A percentile compares a stretch with the other conserved stretches of the same genome.
phyloP scores from a whole-genome alignment of 2,797 vertebrate species.

The Rhinogobio ventralis region DNA sequence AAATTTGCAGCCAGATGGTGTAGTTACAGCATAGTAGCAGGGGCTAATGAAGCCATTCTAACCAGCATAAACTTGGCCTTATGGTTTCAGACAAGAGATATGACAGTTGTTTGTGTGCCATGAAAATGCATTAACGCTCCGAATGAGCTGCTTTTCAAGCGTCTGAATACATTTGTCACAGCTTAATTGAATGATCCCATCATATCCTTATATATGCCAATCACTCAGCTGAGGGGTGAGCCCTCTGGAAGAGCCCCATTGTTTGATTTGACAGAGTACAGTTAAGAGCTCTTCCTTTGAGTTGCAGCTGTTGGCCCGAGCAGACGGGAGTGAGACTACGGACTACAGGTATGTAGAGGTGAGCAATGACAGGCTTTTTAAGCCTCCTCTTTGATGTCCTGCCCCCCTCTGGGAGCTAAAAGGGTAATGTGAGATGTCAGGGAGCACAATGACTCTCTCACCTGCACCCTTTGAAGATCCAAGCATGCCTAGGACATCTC shows the following conservation, averaged over 20 bases:
- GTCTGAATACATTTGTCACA: slow-evolving; percentile 32
- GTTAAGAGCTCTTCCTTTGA: slow-evolving; percentile 55
- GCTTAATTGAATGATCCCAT: slow-evolving; percentile 40
- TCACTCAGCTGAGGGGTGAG: slow-evolving; percentile 50
- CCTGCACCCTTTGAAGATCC: slow-evolving; percentile 84
- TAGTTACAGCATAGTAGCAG: not conserved
- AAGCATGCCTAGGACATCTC: slow-evolving; percentile 78
- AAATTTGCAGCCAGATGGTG: not conserved
- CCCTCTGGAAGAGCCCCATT: slow-evolving; percentile 59
- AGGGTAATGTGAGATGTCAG: slow-evolving; percentile 81
- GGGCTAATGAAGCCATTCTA: not conserved
- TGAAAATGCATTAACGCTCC: not conserved
- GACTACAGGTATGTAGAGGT: slow-evolving; percentile 63
- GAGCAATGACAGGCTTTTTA: slow-evolving; percentile 71
- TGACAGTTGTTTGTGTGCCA: not conserved
- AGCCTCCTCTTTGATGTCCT: slow-evolving; percentile 79
- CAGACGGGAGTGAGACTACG: slow-evolving; percentile 46
- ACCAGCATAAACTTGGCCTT: not conserved
- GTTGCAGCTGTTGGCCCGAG: slow-evolving; percentile 50
- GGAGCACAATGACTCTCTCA: slow-evolving; percentile 82
- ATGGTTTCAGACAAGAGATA: not conserved
- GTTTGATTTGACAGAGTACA: slow-evolving; percentile 62
- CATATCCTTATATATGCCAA: slow-evolving; percentile 53
- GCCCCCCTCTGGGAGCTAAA: slow-evolving; percentile 76
- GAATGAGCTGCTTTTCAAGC: slow-evolving; percentile 6